These are phyloP conservation scores for Amitus sp. DNA, from an alignment of 2,888 invertebrate species.

Conservation along the genomic window DNA sequence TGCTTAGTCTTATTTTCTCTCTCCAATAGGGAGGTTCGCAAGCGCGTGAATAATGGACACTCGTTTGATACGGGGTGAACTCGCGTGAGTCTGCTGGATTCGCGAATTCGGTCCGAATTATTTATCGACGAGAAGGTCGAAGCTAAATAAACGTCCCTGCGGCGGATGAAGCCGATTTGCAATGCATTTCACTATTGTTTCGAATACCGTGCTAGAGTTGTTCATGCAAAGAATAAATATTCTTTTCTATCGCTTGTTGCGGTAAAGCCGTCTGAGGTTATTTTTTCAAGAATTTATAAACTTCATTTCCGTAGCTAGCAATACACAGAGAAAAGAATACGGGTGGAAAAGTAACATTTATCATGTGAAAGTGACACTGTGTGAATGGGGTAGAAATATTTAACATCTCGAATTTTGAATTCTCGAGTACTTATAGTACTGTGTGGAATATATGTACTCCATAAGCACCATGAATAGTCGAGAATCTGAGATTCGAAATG, in stretches of 20 bases:
- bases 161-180: constrained; percentile 53
- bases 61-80: constrained; percentile 61
- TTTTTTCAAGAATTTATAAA: constrained; percentile 37
- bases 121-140: constrained; percentile 58
- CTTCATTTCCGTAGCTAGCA: constrained; percentile 23
- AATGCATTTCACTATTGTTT: constrained; percentile 45
- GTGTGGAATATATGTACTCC: too few relatives aligned
- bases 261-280: constrained; percentile 31
- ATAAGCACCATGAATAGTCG: too few relatives aligned
- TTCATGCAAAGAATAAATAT: constrained; percentile 37
- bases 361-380: too few relatives aligned
- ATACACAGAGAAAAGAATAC: constrained; percentile 42
- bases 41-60: constrained; percentile 65
- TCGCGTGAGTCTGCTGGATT: constrained; percentile 68
- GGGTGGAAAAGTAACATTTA: too few relatives aligned
- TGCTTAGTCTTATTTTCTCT: constrained; percentile 28
- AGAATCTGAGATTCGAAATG: too few relatives aligned
- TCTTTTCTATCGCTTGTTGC: constrained; percentile 27
- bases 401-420: too few relatives aligned
- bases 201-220: constrained; percentile 31
- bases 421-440: too few relatives aligned
- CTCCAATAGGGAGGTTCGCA: constrained; percentile 62
- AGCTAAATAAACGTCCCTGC: constrained; percentile 56
- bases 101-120: constrained; percentile 56
- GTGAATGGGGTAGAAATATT: too few relatives aligned